phyloP scores from a whole-genome alignment of 2,113 vertebrate genomes.

The Damaliscus lunatus region DNA sequence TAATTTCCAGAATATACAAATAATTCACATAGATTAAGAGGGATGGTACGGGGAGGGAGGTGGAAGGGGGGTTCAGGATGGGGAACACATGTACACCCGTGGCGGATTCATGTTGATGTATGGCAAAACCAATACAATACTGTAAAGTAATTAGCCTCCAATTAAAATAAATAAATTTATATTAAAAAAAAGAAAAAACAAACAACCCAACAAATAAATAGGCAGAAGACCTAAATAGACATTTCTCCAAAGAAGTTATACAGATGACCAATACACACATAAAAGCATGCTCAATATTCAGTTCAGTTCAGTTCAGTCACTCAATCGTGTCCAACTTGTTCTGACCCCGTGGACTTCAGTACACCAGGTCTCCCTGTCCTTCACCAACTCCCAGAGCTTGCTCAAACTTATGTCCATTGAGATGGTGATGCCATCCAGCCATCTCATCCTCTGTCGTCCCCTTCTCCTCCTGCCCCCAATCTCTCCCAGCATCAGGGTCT shows the following conservation, averaged over 20 bases:
- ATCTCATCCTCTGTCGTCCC: neutral
- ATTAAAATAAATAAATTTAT: too few relatives aligned
- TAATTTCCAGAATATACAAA: neutral
- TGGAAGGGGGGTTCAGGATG: too few relatives aligned
- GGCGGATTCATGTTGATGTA: too few relatives aligned
- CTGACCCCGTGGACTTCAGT: neutral
- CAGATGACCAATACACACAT: neutral
- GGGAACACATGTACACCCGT: too few relatives aligned
- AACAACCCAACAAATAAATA: neutral
- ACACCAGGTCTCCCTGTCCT: neutral
- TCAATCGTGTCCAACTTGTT: accelerated
- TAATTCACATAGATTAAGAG: neutral
- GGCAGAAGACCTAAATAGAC: neutral
- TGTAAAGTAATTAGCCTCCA: too few relatives aligned
- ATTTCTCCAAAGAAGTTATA: neutral
- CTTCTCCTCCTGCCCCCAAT: neutral
- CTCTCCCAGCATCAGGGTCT: neutral
- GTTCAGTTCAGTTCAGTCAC: neutral
- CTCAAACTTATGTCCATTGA: neutral
- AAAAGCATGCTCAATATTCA: neutral
- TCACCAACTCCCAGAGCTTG: neutral
- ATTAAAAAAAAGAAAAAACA: neutral
- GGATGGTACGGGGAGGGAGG: too few relatives aligned
- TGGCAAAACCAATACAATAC: too few relatives aligned
- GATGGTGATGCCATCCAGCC: neutral